phyloP scores from a whole-genome alignment of 2,113 vertebrate genomes.

The Forbesichthys agassizii region DNA sequence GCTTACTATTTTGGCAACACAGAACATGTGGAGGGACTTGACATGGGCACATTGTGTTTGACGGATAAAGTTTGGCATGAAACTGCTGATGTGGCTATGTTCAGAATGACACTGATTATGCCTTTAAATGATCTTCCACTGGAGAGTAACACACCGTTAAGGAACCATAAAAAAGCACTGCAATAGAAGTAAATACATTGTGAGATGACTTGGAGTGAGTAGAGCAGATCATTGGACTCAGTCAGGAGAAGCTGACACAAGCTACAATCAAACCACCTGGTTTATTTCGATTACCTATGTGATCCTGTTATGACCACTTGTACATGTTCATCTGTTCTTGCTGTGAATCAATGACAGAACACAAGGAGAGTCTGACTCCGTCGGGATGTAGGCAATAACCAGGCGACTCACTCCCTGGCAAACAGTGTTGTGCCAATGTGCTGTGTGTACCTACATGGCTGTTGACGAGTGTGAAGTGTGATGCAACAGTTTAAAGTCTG shows the following conservation, averaged over 20 bases:
- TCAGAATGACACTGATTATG: no score
- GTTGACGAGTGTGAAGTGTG: not conserved
- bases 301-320: not conserved
- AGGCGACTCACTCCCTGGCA: no score
- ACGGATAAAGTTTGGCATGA: no score
- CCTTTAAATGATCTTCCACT: no score
- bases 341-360: not conserved
- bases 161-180: not conserved
- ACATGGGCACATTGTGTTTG: no score
- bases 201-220: not conserved
- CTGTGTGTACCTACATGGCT: not conserved
- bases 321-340: not conserved
- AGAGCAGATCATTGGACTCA: not conserved
- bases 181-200: not conserved
- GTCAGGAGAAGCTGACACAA: not conserved
- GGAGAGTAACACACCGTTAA: no score
- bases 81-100: no score
- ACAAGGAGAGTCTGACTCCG: not conserved
- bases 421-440: not conserved
- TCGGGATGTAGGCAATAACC: no score
- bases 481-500: constrained; percentile 13
- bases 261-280: not conserved
- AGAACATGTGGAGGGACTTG: no score
- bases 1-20: no score
- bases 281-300: not conserved